phyloP scores from a whole-genome alignment of 2,797 vertebrate genomes.

The Triplophysa bombifrons region DNA sequence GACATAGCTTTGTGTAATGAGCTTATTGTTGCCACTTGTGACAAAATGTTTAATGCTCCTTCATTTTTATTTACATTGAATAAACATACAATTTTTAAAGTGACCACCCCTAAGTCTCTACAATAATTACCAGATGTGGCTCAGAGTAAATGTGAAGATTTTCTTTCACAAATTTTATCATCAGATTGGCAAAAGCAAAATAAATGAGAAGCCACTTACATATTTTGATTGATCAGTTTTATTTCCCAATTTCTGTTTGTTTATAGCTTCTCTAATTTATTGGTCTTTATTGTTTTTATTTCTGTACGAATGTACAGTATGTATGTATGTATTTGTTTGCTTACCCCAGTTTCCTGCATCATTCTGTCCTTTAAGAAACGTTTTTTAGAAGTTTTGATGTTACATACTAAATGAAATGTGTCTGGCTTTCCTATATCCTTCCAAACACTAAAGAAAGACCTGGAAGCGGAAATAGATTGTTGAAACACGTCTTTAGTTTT shows the following conservation, averaged over 20 bases:
- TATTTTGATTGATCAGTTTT: background rate
- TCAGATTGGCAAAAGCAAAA: no score
- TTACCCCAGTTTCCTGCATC: background rate
- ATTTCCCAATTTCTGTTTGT: background rate
- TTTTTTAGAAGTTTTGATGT: conserved; percentile 37
- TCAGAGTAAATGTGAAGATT: no score
- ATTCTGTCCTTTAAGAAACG: conserved; percentile 27
- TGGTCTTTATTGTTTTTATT: background rate
- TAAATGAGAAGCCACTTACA: background rate
- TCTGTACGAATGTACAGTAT: background rate
- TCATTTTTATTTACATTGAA: no score
- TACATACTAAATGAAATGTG: conserved; percentile 31
- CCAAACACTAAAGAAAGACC: conserved; percentile 15
- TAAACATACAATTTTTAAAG: no score
- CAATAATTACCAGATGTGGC: no score
- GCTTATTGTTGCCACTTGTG: no score
- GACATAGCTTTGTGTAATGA: no score
- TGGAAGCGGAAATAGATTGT: background rate
- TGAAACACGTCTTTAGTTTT: background rate
- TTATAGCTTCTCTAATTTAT: background rate
- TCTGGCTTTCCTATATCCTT: conserved; percentile 36
- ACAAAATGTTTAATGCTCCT: no score
- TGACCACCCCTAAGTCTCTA: no score
- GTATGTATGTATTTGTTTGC: background rate
- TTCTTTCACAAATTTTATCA: no score